These are phyloP conservation scores for Aviceda subcristata DNA, from an alignment of 2,113 vertebrate species.

Conservation along the genomic window DNA sequence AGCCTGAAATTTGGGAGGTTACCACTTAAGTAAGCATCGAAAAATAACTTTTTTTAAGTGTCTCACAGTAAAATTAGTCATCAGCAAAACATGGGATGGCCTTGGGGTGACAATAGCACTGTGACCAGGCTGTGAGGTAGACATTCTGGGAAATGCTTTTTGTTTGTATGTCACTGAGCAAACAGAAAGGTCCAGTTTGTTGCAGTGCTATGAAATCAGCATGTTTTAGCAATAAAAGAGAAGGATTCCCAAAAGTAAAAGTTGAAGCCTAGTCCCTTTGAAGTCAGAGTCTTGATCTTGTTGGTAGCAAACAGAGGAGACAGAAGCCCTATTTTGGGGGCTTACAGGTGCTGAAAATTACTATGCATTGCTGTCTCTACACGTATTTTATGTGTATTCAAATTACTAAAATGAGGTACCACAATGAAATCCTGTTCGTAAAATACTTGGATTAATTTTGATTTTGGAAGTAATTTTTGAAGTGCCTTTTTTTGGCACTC, in stretches of 20 bases:
- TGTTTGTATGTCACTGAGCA: not conserved
- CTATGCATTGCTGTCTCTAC: not conserved
- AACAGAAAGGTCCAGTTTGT: not conserved
- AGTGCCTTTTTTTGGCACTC: not conserved
- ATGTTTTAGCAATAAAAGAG: not conserved
- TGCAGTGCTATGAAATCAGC: not conserved
- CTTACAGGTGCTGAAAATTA: not conserved
- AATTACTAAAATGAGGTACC: not conserved
- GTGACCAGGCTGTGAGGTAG: not conserved
- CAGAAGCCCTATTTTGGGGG: not conserved
- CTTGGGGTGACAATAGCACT: not conserved
- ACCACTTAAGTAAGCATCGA: not conserved
- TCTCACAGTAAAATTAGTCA: not conserved
- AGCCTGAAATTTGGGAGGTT: not conserved
- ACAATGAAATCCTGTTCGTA: not conserved
- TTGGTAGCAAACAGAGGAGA: not conserved
- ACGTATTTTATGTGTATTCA: accelerated
- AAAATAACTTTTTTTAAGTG: not conserved
- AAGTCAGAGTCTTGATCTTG: not conserved
- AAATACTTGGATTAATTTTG: not conserved
- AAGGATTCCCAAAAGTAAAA: not conserved
- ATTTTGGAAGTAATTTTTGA: not conserved
- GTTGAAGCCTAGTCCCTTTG: not conserved
- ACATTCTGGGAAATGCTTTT: not conserved
- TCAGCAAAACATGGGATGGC: not conserved